Base-by-base conservation (phyloP, 2,113 vertebrate genomes). In the Oenanthe oenanthe region DNA sequence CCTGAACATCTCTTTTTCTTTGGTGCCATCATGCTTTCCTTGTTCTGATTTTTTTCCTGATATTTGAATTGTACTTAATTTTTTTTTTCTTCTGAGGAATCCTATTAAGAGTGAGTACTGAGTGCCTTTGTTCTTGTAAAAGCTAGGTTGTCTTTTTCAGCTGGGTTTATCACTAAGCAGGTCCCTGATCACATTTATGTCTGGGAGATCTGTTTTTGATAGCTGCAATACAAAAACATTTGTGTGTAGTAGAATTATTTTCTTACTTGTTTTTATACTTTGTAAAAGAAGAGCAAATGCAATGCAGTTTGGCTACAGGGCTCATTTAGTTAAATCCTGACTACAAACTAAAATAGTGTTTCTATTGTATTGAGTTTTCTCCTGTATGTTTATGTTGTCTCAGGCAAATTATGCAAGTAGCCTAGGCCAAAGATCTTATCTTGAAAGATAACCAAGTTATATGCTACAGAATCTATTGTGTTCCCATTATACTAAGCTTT, bases 321-420 rank as follows among this genome's bases (percentile, higher is more conserved):
- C 74, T 95, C 74, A 73, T 85, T 92, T 88, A 78, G 53, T 60
- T 81, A 85, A 91, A 84, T 79, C 71, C 22, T 43, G 62, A 92
- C 66, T 54, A 65, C 53, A 92, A 68, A 91, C 63, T 40, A 56
- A 74, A 93, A 53, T 48, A 68, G 22, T 47, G 20, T 79, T 94
- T 54, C 87, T 87, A 4, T 54, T 91, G 56, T 85, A 68, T 40
- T 79, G 32, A 38, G 42, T 25, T 85, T 95, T 91, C 66, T 89
- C 61, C 17, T 82, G 9, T 51, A 21, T 36, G 54, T 88, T 86
- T 81, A 48, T 48, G 17, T 82, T 92, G 45, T 57, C 29, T 95
- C 67, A 66, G 29, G 66, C 25, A 62, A 89, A 90, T 83, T 66
- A 57, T 86, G 34, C 24, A 83, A 57, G 38, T 70, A 83, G 26